Evolutionary conservation across 1,140 invertebrate genomes (phyloP).

Genomic region (Bombus ignitus): DNA sequence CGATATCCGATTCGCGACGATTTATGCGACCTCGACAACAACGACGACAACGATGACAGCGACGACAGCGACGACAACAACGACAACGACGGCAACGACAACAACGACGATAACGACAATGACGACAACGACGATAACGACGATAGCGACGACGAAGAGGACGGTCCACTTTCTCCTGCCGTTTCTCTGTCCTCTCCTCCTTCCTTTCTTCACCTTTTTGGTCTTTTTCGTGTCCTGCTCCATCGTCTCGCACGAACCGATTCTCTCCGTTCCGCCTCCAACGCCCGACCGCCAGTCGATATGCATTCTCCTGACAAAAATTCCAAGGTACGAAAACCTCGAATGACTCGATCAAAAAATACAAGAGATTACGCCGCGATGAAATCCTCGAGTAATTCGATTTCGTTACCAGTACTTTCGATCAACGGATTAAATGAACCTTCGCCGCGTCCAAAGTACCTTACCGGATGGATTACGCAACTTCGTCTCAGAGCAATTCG

Average conservation of each 20-base stretch:
- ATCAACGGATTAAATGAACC: not conserved
- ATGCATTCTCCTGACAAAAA: constrained; percentile 57
- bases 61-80: not conserved
- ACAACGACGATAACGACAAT: not conserved
- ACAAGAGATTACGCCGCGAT: not conserved
- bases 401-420: not conserved
- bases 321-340: constrained; percentile 56
- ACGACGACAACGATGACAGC: constrained; percentile 50
- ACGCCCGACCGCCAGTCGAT: constrained; percentile 43
- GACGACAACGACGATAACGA: not conserved
- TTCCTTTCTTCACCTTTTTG: not conserved
- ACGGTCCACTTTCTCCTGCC: constrained; percentile 55
- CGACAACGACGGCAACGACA: no score
- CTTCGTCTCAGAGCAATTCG: not conserved
- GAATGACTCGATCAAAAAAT: constrained; percentile 23
- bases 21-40: constrained; percentile 76
- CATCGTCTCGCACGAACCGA: constrained; percentile 6
- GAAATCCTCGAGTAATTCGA: not conserved
- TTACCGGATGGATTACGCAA: not conserved
- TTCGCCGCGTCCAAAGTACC: no score
- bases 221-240: constrained; percentile 21
- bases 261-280: not conserved
- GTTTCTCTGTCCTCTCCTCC: constrained; percentile 45
- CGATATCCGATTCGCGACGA: constrained; percentile 79
- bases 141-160: constrained; percentile 26